These are phyloP conservation scores for Megastigmus dorsalis DNA, from an alignment of 2,888 invertebrate genomes.

Conservation along the genomic window DNA sequence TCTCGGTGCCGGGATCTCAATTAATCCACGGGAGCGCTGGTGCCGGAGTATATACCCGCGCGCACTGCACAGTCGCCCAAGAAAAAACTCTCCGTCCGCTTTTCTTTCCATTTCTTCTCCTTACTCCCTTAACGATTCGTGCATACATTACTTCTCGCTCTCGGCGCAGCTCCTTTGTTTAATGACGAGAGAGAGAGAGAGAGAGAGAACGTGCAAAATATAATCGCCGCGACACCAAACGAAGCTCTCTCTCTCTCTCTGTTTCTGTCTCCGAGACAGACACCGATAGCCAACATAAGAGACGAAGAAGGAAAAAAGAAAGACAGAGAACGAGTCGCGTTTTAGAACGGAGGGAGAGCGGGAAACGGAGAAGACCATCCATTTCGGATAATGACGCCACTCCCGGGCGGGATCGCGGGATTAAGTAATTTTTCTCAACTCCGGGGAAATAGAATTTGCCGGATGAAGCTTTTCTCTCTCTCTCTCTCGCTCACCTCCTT, in stretches of 20 bases:
- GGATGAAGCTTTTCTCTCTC: constrained; percentile 28
- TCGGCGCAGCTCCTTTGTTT: not conserved
- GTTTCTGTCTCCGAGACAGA: not conserved
- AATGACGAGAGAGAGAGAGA: constrained; percentile 35
- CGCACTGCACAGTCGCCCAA: not conserved
- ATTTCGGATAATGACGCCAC: constrained; percentile 62
- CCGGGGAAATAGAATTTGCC: constrained; percentile 56
- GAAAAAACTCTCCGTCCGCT: constrained; percentile 30
- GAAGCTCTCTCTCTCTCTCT: not conserved
- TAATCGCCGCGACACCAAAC: constrained; percentile 18
- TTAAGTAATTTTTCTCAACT: constrained; percentile 64
- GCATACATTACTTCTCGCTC: constrained; percentile 19
- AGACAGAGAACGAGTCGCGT: not conserved
- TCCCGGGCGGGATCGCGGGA: constrained; percentile 56
- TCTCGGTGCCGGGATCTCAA: constrained; percentile 18
- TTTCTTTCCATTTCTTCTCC: constrained; percentile 33
- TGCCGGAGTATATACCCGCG: not conserved
- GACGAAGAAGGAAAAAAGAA: constrained; percentile 40
- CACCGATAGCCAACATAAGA: not conserved
- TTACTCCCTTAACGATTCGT: constrained; percentile 23
- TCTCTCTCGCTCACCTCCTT: not conserved
- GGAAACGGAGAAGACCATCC: constrained; percentile 57
- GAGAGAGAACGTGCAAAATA: no score
- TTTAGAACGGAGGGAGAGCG: constrained; percentile 7
- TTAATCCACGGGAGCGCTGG: constrained; percentile 31